Conservation (phyloP, 2,113 vertebrate genomes). For the Tachycineta bicolor region DNA sequence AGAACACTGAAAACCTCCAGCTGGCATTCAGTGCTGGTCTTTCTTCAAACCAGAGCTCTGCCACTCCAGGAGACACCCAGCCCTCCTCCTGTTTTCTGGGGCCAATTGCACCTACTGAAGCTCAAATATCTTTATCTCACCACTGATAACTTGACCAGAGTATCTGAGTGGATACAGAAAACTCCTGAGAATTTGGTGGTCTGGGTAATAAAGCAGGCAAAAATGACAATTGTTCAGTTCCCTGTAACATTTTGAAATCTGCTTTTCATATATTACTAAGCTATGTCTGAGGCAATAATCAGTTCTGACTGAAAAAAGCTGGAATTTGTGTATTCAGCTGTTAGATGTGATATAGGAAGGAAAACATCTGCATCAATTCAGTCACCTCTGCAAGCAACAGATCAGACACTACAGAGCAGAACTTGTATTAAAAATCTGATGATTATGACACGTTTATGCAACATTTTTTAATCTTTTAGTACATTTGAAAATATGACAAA, state of each 20-base stretch:
- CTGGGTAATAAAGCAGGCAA: not conserved
- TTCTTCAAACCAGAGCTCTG: not conserved
- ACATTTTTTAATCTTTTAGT: not conserved
- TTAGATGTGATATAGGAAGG: not conserved
- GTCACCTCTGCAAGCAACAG: not conserved
- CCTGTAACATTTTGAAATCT: not conserved
- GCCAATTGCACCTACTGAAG: not conserved
- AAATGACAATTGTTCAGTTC: not conserved
- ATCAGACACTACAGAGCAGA: not conserved
- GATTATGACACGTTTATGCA: not conserved
- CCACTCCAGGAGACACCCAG: not conserved
- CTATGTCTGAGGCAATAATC: not conserved
- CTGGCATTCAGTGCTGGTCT: not conserved
- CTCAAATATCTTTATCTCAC: not conserved
- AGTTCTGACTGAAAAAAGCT: not conserved
- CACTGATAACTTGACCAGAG: not conserved
- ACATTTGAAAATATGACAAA: not conserved
- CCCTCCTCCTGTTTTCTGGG: not conserved
- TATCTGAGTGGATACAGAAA: not conserved
- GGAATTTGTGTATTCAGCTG: conserved; percentile 38
- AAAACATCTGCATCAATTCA: not conserved
- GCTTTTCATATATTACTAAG: not conserved
- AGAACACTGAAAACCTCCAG: not conserved
- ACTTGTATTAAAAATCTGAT: not conserved
- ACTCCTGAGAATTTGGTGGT: not conserved